A percentile compares a stretch with the other conserved stretches of the same genome.
Evolutionary conservation across 2,113 vertebrate species (phyloP).

Genomic region (Numenius arquata): DNA sequence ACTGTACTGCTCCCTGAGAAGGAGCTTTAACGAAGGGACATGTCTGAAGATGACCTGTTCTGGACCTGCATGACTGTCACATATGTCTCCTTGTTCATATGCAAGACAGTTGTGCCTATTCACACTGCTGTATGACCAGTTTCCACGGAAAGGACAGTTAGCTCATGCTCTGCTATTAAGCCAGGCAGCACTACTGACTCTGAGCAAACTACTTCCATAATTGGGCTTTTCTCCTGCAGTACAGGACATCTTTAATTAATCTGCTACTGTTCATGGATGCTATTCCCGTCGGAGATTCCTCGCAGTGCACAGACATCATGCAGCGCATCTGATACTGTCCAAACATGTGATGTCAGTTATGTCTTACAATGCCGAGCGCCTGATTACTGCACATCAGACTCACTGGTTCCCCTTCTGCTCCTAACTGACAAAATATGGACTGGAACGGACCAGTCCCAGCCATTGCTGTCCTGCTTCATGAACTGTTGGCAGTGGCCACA

Average conservation of each 20-base stretch:
- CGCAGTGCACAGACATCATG: neutral
- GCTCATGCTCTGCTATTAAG: neutral
- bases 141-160: neutral
- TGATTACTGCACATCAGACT: neutral
- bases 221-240: neutral
- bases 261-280: neutral
- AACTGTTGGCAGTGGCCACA: neutral
- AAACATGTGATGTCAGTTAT: neutral
- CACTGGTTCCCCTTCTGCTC: neutral
- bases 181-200: neutral
- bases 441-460: neutral
- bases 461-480: neutral
- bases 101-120: neutral
- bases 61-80: neutral
- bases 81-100: rapidly evolving
- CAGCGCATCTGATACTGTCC: neutral
- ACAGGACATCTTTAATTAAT: conserved; percentile 41
- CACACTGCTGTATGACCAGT: neutral
- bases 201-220: neutral
- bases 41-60: neutral
- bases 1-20: neutral
- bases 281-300: neutral
- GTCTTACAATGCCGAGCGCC: neutral
- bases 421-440: neutral
- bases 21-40: neutral